Base-by-base conservation (phyloP, 2,888 invertebrate species). In the Phania funesta region DNA sequence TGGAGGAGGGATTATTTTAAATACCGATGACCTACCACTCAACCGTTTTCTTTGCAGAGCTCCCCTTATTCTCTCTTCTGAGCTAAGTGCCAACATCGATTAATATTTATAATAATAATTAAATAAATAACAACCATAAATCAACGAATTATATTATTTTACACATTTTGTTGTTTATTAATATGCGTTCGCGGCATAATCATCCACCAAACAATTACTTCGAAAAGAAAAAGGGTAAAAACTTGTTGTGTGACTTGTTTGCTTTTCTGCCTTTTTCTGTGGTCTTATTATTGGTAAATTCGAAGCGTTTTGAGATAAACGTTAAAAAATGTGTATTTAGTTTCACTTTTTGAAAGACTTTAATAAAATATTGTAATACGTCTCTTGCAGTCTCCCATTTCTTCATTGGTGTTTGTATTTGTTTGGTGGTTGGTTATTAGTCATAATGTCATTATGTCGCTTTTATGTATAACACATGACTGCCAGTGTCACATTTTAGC, bases 361-460 rank as follows among this genome's bases (percentile, higher is more conserved):
- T 35, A 22, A 13, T 48, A 8, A 50, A 65, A 38, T 7, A 46
- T 46, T 35, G 22, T 32, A 7, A 1, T 29, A 11, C 29, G 13
- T n/a, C 29, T 26, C 1, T 24, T 50, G 22, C 46, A 35, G 7
- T 16, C 11, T 60, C 18, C 18, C 16, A 16, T 52, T 64, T 24
- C 46, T 56, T 70, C 13, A 46, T 54, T 54, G 54, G 20, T 77
- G 35, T 54, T 65, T 56, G 38, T 29, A 13, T 74, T 68, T 62
- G 9, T 62, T 74, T 62, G 68, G 35, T 64, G 68, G 68, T 80
- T 62, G 80, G 35, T 46, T 80, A 70, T 80, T 80, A 71, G 60
- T 75, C 64, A 75, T 80, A 75, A 80, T 70, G 75, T 70, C 70
- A 80, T 80, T 75, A 75, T 56, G 68, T 56, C 68, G 41, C 74